Evolutionary conservation across 2,888 invertebrate genomes (phyloP).

Genomic region (Nomada fucata): DNA sequence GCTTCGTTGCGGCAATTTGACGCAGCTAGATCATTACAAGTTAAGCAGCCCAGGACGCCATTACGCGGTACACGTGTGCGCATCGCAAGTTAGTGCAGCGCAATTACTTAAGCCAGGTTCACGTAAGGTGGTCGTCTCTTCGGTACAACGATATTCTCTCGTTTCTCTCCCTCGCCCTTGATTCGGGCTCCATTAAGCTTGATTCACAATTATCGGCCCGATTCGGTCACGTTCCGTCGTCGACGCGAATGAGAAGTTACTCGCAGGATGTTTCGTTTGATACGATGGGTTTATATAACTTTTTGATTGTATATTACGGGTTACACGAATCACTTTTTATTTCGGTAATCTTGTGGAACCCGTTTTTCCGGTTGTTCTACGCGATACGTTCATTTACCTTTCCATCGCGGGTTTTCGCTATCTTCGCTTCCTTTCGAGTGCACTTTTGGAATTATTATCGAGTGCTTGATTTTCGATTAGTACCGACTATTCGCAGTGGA

Average conservation of each 20-base stretch:
- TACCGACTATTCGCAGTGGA: no score
- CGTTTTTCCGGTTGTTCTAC: no score
- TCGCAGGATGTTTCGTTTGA: not conserved
- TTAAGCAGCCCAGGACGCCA: constrained; percentile 49
- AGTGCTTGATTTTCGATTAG: no score
- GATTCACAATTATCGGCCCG: constrained; percentile 27
- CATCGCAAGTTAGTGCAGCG: constrained; percentile 28
- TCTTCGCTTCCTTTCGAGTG: no score
- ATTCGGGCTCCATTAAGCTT: constrained; percentile 37
- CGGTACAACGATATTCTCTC: constrained; percentile 35
- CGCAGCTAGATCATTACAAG: constrained; percentile 64
- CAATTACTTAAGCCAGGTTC: constrained; percentile 62
- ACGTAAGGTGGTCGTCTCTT: constrained; percentile 57
- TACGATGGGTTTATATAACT: not conserved
- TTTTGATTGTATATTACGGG: not conserved
- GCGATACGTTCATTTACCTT: no score
- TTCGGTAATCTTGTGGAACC: no score
- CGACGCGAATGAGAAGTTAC: not conserved
- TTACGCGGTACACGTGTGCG: constrained; percentile 27
- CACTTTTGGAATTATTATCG: no score
- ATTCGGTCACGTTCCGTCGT: not conserved
- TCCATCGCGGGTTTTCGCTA: no score
- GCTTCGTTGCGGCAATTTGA: constrained; percentile 64
- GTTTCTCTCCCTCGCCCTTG: constrained; percentile 11
- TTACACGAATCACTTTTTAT: no score